These are phyloP conservation scores for Lissocephala sabroskyi DNA, from an alignment of 2,888 invertebrate genomes.

Conservation along the genomic window DNA sequence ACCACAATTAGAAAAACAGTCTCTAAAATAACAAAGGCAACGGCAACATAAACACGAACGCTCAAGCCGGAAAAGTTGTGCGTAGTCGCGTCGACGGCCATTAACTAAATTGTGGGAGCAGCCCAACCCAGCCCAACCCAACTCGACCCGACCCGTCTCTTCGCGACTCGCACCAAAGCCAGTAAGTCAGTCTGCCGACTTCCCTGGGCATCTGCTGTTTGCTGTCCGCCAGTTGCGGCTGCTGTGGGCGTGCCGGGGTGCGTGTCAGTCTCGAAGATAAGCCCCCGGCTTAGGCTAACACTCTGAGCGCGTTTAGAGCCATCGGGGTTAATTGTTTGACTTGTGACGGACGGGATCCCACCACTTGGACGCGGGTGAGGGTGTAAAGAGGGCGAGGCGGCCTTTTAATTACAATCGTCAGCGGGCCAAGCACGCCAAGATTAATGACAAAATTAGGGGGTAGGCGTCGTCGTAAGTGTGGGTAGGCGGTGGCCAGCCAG, in stretches of 20 bases:
- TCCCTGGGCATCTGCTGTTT: slow-evolving; percentile 20
- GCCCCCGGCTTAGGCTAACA: slow-evolving; percentile 11
- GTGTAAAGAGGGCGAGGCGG: no score
- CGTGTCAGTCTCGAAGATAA: slow-evolving; percentile 2
- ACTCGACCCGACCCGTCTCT: not conserved
- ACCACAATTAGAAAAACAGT: slow-evolving; percentile 36
- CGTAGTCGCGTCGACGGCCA: not conserved
- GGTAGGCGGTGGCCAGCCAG: not conserved
- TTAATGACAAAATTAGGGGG: slow-evolving; percentile 33
- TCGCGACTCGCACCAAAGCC: no score
- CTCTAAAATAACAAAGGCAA: slow-evolving; percentile 12
- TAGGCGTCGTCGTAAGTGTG: slow-evolving; percentile 8
- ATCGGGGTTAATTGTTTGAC: slow-evolving; percentile 17
- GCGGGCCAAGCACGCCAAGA: slow-evolving; percentile 14
- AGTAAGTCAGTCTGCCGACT: no score
- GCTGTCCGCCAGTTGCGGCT: slow-evolving; percentile 1
- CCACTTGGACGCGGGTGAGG: no score
- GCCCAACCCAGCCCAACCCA: no score
- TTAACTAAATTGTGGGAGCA: slow-evolving; percentile 1
- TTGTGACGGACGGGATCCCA: not conserved
- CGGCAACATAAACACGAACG: not conserved
- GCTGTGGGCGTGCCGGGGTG: slow-evolving; percentile 1
- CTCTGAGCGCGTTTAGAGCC: slow-evolving; percentile 11
- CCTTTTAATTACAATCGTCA: slow-evolving; percentile 4
- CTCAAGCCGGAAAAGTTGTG: slow-evolving; percentile 13